Evolutionary conservation across 2,888 invertebrate genomes (phyloP).

Genomic region (Balanococcus diminutus): DNA sequence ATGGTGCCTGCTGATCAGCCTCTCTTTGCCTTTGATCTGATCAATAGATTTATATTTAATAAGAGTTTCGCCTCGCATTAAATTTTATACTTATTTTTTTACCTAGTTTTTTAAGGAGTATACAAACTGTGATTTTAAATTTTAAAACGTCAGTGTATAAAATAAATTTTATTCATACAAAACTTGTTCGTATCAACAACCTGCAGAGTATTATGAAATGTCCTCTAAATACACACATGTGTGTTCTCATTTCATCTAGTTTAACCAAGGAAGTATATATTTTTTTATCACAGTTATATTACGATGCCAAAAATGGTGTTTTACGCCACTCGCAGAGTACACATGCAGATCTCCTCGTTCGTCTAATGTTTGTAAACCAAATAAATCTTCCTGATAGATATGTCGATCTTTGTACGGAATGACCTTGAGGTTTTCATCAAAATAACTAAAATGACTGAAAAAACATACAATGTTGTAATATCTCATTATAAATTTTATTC

Average conservation of each 20-base stretch:
- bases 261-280: constrained; percentile 74
- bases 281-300: constrained; percentile 76
- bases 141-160: not conserved
- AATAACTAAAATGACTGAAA: constrained; percentile 87
- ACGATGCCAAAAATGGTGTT: constrained; percentile 84
- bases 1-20: constrained; percentile 82
- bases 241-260: not conserved
- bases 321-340: constrained; percentile 76
- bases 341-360: constrained; percentile 69
- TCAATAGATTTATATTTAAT: constrained; percentile 68
- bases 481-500: not conserved
- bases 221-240: not conserved
- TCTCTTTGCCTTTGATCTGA: constrained; percentile 75
- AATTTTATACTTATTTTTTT: not conserved
- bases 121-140: not conserved
- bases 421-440: constrained; percentile 73
- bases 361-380: constrained; percentile 79
- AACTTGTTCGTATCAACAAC: not conserved
- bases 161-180: not conserved
- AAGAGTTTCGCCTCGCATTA: constrained; percentile 62
- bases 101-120: not conserved
- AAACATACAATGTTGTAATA: not conserved
- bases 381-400: constrained; percentile 77
- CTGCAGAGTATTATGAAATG: not conserved
- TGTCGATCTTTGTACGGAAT: constrained; percentile 71